Evolutionary conservation across 92 coral and sea anemone genomes (phyloP).

Genomic region (Nematostella vectensis): DNA sequence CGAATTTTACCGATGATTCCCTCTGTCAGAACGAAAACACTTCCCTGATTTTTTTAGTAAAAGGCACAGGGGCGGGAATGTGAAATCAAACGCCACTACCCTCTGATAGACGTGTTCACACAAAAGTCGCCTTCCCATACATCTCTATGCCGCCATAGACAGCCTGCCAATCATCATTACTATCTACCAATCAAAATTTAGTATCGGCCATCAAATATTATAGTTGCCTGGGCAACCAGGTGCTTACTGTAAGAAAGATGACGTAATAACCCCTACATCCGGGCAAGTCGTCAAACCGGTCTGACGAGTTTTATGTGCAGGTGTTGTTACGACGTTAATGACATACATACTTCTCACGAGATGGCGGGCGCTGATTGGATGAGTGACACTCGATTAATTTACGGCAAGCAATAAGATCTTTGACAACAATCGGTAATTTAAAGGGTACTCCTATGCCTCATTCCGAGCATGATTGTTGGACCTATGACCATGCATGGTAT

Average conservation of each 20-base stretch:
- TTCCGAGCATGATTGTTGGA: constrained; percentile 9
- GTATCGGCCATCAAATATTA: constrained; percentile 47
- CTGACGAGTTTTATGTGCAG: constrained; percentile 90
- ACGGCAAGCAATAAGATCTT: constrained; percentile 69
- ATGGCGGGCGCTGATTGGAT: constrained; percentile 71
- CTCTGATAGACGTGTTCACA: constrained; percentile 96
- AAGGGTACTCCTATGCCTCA: constrained; percentile 31
- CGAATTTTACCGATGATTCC: constrained; percentile 54
- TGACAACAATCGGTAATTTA: constrained; percentile 69
- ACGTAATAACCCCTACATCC: constrained; percentile 77
- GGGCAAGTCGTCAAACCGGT: constrained; percentile 85
- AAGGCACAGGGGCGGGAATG: constrained; percentile 97
- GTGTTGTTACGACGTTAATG: constrained; percentile 87
- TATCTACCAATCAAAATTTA: constrained; percentile 58
- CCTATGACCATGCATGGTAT: constrained; percentile 5
- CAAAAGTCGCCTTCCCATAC: constrained; percentile 81
- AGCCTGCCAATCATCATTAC: constrained; percentile 73
- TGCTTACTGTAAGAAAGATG: constrained; percentile 72
- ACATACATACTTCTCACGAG: constrained; percentile 74
- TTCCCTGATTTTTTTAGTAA: constrained; percentile 63
- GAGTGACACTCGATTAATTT: constrained; percentile 64
- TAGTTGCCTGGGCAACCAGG: constrained; percentile 82
- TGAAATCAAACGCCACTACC: constrained; percentile 97
- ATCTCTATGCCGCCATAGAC: constrained; percentile 74
- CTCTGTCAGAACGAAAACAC: constrained; percentile 68